Conservation (phyloP, 2,113 vertebrate species). For the Leptodactylus fuscus region DNA sequence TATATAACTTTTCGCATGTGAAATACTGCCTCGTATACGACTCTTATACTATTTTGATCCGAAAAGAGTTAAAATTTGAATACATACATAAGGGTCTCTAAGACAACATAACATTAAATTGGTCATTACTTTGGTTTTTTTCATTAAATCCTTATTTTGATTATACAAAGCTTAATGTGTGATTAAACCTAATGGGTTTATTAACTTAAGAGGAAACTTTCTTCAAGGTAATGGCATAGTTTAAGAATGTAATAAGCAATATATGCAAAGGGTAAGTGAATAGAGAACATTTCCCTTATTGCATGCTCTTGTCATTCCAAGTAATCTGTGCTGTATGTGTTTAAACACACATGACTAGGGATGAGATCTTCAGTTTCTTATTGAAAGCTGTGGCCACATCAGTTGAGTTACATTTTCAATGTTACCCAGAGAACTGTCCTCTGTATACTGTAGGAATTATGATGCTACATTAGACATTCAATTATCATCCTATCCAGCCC, state of each 20-base stretch:
- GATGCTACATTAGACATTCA: slow-evolving; percentile 35
- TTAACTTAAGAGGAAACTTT: slow-evolving; percentile 47
- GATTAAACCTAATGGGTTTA: slow-evolving; percentile 40
- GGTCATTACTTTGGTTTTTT: slow-evolving; percentile 19
- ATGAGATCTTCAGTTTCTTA: background rate
- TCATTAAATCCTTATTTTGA: slow-evolving; percentile 21
- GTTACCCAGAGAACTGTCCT: background rate
- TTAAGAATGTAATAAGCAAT: slow-evolving; percentile 46
- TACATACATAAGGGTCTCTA: background rate
- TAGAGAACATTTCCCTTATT: background rate
- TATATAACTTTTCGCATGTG: slow-evolving; percentile 18
- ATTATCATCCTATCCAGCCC: slow-evolving; percentile 47
- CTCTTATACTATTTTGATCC: no score
- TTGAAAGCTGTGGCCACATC: background rate
- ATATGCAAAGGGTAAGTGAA: slow-evolving; percentile 18
- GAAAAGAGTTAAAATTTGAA: no score
- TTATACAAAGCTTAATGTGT: slow-evolving; percentile 26
- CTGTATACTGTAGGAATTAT: slow-evolving; percentile 1
- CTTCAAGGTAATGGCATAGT: slow-evolving; percentile 18
- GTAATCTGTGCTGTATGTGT: background rate
- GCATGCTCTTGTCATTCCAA: background rate
- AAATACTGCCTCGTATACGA: slow-evolving; percentile 1
- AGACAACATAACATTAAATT: background rate
- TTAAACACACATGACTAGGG: background rate
- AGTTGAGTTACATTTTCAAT: background rate